Evolutionary conservation across 92 coral and sea anemone genomes (phyloP).

Genomic region (Galaxea fascicularis): DNA sequence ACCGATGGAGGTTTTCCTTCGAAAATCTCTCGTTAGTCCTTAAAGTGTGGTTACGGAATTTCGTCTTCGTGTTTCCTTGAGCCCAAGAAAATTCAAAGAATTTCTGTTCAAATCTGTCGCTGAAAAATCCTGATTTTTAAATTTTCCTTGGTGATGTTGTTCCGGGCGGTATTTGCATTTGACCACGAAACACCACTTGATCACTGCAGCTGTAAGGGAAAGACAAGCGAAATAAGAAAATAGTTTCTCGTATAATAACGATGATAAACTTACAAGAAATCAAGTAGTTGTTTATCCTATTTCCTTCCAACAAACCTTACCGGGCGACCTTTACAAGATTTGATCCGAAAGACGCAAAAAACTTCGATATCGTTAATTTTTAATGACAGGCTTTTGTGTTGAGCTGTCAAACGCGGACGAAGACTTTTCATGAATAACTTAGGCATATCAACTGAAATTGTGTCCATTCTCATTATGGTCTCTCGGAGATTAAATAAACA

Average conservation of each 20-base stretch:
- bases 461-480: slow-evolving; percentile 20
- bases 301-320: background rate
- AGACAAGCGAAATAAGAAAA: background rate
- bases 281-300: background rate
- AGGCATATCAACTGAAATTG: background rate
- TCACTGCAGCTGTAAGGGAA: slow-evolving; percentile 22
- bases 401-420: slow-evolving; percentile 40
- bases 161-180: slow-evolving; percentile 44
- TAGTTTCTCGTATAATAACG: background rate
- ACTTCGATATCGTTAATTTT: slow-evolving; percentile 60
- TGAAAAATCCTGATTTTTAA: background rate
- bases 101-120: slow-evolving; percentile 12
- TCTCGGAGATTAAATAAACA: slow-evolving; percentile 26
- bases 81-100: background rate
- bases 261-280: too few species aligned
- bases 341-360: slow-evolving; percentile 52
- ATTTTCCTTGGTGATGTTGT: slow-evolving; percentile 29
- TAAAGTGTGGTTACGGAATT: background rate
- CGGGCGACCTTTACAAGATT: background rate
- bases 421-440: slow-evolving; percentile 15
- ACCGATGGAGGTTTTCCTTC: background rate
- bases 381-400: slow-evolving; percentile 44
- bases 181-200: background rate
- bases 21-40: background rate
- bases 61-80: background rate